Conservation (phyloP, 2,113 vertebrate genomes). For the Megaptera novaeangliae region DNA sequence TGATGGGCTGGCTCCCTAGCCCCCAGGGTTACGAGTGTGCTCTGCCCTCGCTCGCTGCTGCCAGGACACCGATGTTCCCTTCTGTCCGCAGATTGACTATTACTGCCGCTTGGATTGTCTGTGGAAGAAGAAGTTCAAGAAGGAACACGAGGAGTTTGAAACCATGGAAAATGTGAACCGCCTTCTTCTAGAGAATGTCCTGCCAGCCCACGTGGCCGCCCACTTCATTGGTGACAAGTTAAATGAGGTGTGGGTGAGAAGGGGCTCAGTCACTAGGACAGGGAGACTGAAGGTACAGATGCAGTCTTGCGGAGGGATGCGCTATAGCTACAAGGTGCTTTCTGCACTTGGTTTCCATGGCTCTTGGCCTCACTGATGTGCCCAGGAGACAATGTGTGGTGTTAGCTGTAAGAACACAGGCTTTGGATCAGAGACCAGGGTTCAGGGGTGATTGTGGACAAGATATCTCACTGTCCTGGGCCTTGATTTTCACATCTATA, state of each 20-base stretch:
- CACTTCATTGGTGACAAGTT: slow-evolving; percentile 97
- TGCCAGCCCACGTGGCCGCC: slow-evolving; percentile 93
- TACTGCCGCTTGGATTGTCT: slow-evolving; percentile 93
- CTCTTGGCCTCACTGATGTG: rapidly evolving
- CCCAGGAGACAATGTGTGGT: neutral
- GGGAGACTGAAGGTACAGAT: neutral
- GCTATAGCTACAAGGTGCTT: rapidly evolving
- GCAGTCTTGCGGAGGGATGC: too few relatives aligned
- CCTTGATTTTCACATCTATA: neutral
- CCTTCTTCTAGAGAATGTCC: slow-evolving; percentile 95
- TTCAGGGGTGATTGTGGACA: neutral
- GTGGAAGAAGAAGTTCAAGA: slow-evolving; percentile 96
- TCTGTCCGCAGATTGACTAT: slow-evolving; percentile 88
- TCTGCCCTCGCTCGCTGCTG: rapidly evolving
- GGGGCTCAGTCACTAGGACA: neutral
- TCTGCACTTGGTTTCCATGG: neutral
- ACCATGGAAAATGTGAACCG: slow-evolving; percentile 98
- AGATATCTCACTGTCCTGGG: rapidly evolving
- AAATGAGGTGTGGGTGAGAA: slow-evolving; percentile 86
- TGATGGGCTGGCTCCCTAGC: neutral
- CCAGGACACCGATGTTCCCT: rapidly evolving
- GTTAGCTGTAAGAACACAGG: neutral
- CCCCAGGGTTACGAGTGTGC: too few relatives aligned
- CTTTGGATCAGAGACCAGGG: neutral
- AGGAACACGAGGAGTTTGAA: slow-evolving; percentile 95